Evolutionary conservation across 2,888 invertebrate species (phyloP).

Genomic region (Alcis repandata): DNA sequence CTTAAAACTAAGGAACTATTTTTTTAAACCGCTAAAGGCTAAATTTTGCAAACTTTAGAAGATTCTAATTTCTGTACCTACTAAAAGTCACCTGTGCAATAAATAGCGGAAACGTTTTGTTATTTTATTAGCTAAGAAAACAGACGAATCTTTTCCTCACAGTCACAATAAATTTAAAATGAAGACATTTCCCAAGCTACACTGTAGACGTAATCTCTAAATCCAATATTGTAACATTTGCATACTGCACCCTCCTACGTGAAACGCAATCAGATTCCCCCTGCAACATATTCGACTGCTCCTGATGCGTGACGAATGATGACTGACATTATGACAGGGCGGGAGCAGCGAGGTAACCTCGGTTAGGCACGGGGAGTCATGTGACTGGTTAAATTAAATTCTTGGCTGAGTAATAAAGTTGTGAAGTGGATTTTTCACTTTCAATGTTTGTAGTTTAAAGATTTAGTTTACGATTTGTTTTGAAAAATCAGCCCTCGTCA

Average conservation of each 20-base stretch:
- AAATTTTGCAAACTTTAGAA: no score
- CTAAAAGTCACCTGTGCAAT: no score
- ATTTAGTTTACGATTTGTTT: constrained; percentile 13
- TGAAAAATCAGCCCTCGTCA: neutral
- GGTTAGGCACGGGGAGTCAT: constrained; percentile 47
- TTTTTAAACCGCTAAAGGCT: no score
- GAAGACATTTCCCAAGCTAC: constrained; percentile 4
- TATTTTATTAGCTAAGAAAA: neutral
- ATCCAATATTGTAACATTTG: constrained; percentile 53
- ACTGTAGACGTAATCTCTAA: constrained; percentile 39
- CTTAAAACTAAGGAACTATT: no score
- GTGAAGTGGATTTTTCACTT: constrained; percentile 33
- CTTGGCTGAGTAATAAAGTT: constrained; percentile 54
- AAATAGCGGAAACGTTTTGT: no score
- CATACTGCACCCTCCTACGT: constrained; percentile 58
- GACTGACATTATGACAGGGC: constrained; percentile 71
- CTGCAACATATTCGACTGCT: constrained; percentile 66
- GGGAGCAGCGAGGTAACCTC: constrained; percentile 62
- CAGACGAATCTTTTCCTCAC: neutral
- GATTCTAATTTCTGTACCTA: no score
- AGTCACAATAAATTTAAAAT: constrained; percentile 11
- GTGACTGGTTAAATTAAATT: constrained; percentile 66
- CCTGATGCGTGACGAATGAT: constrained; percentile 77
- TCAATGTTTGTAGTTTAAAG: neutral
- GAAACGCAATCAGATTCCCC: constrained; percentile 66